Evolutionary conservation across 2,888 invertebrate species (phyloP), one percentile per base, ranked within the genome.

Genomic region (Petrolisthes manimaculis): DNA sequence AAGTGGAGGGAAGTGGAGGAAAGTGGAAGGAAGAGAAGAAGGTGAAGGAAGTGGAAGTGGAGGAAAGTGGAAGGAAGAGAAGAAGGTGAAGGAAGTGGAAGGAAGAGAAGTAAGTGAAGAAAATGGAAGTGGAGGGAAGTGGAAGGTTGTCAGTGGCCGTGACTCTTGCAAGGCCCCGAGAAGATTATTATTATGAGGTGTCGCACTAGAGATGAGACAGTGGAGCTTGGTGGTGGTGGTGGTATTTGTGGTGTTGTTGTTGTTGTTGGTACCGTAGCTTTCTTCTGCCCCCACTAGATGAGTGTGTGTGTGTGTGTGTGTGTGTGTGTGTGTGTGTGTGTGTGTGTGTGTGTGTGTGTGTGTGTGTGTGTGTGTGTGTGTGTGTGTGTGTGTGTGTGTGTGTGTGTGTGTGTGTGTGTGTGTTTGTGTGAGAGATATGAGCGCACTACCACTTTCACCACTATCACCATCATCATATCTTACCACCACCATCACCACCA

Each of bases 281-380:
- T n/a, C n/a, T n/a, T n/a, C n/a, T n/a, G n/a, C n/a, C 8, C 8
- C n/a, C 6, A n/a, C n/a, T 55, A n/a, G 53, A 55, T 55, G 80
- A 55, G n/a, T 71, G 74, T 83, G 53, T 67, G 54, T 83, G 53
- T 71, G n/a, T 67, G 54, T 71, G 21, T 83, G 21, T 54, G 24
- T 83, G 53, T 67, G 14, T 24, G 54, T 83, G 54, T 55, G 18
- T 69, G 69, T 12, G 12, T 37, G 18, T 6, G n/a, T 2, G 71
- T 69, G 4, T 82, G 51, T 55, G 67, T 51, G 8, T 81, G 37
- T 67, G 14, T 56, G 24, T 81, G 51, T 67, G 14, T 61, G 18
- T 24, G 4, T n/a, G 21, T 61, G 18, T 67, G 24, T 61, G 37
- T 81, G 67, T 61, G 18, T 81, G 81, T 81, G 9, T 61, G 61